phyloP scores from a whole-genome alignment of 1,140 invertebrate species.

The Cecropterus lyciades region DNA sequence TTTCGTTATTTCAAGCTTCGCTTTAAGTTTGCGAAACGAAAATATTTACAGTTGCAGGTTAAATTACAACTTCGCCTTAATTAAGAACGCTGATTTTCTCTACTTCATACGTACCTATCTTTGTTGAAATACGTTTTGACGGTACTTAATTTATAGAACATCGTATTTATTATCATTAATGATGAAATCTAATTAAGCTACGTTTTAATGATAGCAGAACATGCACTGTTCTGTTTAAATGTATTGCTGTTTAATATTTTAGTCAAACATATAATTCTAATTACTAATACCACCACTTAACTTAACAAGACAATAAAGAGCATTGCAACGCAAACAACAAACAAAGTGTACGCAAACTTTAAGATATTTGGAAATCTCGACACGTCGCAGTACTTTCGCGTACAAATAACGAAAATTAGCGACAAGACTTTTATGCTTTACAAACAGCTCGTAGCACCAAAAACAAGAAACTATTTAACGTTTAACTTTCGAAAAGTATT shows the following conservation, averaged over 20 bases:
- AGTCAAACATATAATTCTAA: background rate
- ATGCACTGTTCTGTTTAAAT: too few relatives aligned
- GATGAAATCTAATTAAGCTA: too few relatives aligned
- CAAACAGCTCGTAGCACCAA: conserved; percentile 44
- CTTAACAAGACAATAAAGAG: conserved; percentile 20
- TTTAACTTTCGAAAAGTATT: conserved; percentile 52
- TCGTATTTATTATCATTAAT: too few relatives aligned
- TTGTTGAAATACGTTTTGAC: too few relatives aligned
- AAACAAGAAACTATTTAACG: conserved; percentile 54
- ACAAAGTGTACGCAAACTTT: conserved; percentile 32
- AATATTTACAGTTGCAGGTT: background rate
- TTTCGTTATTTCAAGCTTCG: background rate
- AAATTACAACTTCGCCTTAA: background rate
- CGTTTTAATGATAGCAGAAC: too few relatives aligned
- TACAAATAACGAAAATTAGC: conserved; percentile 64
- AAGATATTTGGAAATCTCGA: conserved; percentile 45
- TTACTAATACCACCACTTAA: conserved; percentile 8
- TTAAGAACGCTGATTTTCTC: too few relatives aligned
- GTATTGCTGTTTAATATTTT: too few relatives aligned
- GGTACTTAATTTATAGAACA: too few relatives aligned
- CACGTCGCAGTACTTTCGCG: conserved; percentile 50
- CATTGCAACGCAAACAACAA: conserved; percentile 36
- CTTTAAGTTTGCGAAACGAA: background rate
- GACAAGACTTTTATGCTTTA: conserved; percentile 48
- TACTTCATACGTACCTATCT: too few relatives aligned